phyloP scores from a whole-genome alignment of 2,113 vertebrate species.

The Plotosus lineatus region DNA sequence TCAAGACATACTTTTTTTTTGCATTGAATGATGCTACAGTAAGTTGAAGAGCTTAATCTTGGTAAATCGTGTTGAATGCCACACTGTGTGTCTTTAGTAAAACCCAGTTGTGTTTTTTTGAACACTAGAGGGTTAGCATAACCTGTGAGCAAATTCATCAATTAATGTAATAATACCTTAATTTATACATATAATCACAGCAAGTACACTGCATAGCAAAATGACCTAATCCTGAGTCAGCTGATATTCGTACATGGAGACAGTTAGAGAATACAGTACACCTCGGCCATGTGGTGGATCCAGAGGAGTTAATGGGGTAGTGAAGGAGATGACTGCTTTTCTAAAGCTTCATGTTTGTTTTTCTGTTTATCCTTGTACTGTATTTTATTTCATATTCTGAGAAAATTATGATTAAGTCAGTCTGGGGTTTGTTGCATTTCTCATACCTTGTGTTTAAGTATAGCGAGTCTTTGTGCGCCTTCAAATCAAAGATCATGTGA shows the following conservation, averaged over 20 bases:
- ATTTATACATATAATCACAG: background rate
- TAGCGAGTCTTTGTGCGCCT: background rate
- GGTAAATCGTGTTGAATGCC: too few species aligned
- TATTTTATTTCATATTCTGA: background rate
- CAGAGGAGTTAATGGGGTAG: background rate
- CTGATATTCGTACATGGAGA: background rate
- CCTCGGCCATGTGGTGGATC: background rate
- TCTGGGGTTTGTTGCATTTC: background rate
- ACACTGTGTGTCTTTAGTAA: too few species aligned
- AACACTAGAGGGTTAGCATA: too few species aligned
- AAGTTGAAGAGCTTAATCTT: too few species aligned
- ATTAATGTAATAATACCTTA: too few species aligned
- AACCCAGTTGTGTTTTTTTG: too few species aligned
- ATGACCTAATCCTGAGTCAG: background rate
- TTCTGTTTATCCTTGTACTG: too few species aligned
- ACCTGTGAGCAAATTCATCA: too few species aligned
- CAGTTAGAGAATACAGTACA: background rate
- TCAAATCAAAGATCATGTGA: background rate
- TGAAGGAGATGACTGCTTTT: background rate
- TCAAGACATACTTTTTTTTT: too few species aligned
- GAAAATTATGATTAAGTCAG: background rate
- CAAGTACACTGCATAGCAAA: background rate
- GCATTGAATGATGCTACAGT: too few species aligned
- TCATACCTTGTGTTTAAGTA: background rate
- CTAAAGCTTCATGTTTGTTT: background rate